Evolutionary conservation across 1,140 invertebrate species (phyloP), one percentile per base, ranked within the genome.

Genomic region (Dryas iulia): DNA sequence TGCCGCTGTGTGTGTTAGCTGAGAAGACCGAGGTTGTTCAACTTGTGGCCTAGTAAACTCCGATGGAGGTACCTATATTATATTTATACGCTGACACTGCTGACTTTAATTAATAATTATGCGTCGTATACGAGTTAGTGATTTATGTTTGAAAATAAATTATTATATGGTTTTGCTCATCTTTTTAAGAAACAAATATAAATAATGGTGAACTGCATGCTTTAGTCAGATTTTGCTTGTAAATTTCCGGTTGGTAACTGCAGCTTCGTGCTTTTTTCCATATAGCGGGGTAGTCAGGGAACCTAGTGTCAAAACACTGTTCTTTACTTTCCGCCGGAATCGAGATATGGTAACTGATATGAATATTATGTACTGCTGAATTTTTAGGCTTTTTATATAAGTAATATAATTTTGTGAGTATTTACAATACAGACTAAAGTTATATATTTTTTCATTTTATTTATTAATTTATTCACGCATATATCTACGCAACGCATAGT

Each of bases 31-130:
- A 85, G 81, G 88, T 89, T 89, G 71, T 91, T 91, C 87, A 89
- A 88, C 89, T 91, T 89, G 83, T 91, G 89, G 86, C 89, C 89
- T 82, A 91, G 87, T 91, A 89, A 91, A 91, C 89, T 89, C 81
- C 78, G 81, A 80, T 82, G n/a, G n/a, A n/a, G n/a, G 80, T 71
- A 39, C 33, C 33, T 39, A 73, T 82, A 76, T 74, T 72, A 58
- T 73, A 67, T 68, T 66, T 78, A 73, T 76, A 70, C 24, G 24
- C 24, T 73, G 74, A 71, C 71, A 72, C 23, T 63, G 25, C 47
- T 33, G 57, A 59, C 35, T 65, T 30, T 70, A 71, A 71, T 69
- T 69, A 69, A 68, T 68, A 61, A 67, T 60, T 61, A 39, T 56
- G 6, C 30, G 61, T 4, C 14, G 47, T 47, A 31, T 56, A 30